A percentile compares a stretch with the other conserved stretches of the same genome.
These are phyloP conservation scores for Labeo rohita DNA, from an alignment of 2,113 vertebrate species.

Conservation along the genomic window DNA sequence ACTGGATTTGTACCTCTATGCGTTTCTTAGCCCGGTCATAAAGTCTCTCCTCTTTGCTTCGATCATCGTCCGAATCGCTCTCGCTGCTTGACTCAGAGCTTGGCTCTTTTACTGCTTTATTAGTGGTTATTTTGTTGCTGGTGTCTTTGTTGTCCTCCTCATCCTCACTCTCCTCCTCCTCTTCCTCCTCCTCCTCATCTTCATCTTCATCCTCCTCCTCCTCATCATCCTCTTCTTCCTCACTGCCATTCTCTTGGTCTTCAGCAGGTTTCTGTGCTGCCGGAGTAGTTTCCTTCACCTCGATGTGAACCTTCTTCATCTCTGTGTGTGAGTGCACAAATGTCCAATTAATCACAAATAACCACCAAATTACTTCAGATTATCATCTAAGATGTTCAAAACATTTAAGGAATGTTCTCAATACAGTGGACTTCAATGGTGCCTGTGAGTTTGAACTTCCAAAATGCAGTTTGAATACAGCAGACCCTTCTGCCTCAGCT, in stretches of 20 bases:
- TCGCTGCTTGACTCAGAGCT: constrained; percentile 88
- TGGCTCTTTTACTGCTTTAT: constrained; percentile 76
- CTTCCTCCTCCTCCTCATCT: constrained; percentile 66
- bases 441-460: no score
- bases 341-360: background rate
- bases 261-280: constrained; percentile 66
- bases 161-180: constrained; percentile 55
- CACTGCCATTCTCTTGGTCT: constrained; percentile 84
- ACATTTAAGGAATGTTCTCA: no score
- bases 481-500: no score
- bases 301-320: constrained; percentile 90
- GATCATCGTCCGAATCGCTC: constrained; percentile 89
- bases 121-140: constrained; percentile 66
- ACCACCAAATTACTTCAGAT: background rate
- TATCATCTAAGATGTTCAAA: no score
- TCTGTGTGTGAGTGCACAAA: constrained; percentile 69
- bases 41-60: constrained; percentile 89
- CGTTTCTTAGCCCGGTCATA: constrained; percentile 94
- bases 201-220: constrained; percentile 80
- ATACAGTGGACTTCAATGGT: no score
- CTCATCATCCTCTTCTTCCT: constrained; percentile 73
- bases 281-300: constrained; percentile 85
- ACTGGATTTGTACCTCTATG: constrained; percentile 82
- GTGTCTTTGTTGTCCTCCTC: constrained; percentile 78
- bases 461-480: no score